Evolutionary conservation across 2,888 invertebrate genomes (phyloP), one percentile per base, ranked within the genome.

Genomic region (Scrobipalpa costella): DNA sequence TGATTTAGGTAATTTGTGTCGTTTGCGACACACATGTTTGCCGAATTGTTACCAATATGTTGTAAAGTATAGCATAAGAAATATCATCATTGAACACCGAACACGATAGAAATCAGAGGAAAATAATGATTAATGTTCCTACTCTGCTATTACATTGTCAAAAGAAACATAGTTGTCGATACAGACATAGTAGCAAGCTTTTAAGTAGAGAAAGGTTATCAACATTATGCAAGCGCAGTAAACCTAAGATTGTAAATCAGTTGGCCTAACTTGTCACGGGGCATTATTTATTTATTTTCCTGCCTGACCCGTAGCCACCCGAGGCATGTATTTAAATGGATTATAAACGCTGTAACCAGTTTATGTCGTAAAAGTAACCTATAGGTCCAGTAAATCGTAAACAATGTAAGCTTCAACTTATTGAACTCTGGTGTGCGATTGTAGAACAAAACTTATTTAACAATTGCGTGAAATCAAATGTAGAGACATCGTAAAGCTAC

Each of bases 361-460:
- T 44, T 44, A 44, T 44, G 44, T 44, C 5, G 44, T 15, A 44
- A 44, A 40, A 40, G 40, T 40, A 13, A 13, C 40, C 40, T 40
- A 40, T 44, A 44, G 5, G 15, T 5, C 44, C 44, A 15, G n/a
- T 5, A 7, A n/a, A 15, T 44, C 1, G 44, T 44, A 44, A 44
- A 44, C 44, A 44, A 44, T 44, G 44, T 44, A n/a, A 44, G n/a
- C n/a, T 44, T 44, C 44, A 15, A 44, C 15, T 44, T 44, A 2
- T n/a, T 44, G 44, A 44, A 44, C 44, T 44, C 5, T 44, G 44
- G 3, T 44, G 15, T 44, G n/a, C 15, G 6, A n/a, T n/a, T 44
- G 7, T 44, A 44, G 44, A 9, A 13, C 13, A 13, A 40, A 9
- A 13, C 13, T 40, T 11, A 40, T 15, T n/a, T 6, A 44, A 44